Evolutionary conservation across 2,113 vertebrate genomes (phyloP).

Genomic region (Ailurus styani): DNA sequence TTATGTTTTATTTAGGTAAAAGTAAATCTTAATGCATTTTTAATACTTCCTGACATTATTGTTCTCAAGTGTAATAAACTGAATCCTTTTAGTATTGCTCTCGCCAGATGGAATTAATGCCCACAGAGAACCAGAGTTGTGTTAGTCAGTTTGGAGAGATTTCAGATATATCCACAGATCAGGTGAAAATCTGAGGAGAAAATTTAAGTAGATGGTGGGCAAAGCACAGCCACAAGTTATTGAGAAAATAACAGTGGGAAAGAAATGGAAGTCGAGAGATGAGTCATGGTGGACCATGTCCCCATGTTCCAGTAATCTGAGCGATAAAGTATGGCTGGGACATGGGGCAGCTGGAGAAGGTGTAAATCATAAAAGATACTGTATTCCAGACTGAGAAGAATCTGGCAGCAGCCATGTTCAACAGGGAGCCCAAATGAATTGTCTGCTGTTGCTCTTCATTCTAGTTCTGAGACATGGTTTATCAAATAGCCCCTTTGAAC

Average conservation of each 20-base stretch:
- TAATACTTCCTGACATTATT: background rate
- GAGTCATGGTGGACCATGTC: background rate
- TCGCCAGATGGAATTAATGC: background rate
- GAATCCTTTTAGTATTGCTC: background rate
- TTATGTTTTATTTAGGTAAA: background rate
- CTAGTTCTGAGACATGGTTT: background rate
- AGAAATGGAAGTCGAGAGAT: background rate
- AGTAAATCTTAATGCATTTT: background rate
- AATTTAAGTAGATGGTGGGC: background rate
- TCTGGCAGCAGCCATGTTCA: background rate
- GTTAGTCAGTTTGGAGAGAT: background rate
- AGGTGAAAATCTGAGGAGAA: background rate
- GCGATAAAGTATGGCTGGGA: fast-evolving
- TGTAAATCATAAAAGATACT: background rate
- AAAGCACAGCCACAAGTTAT: background rate
- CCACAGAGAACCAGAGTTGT: background rate
- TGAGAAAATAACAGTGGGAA: background rate
- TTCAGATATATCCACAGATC: background rate
- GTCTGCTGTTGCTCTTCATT: background rate
- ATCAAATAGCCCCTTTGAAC: background rate
- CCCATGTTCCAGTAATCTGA: background rate
- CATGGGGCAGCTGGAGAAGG: background rate
- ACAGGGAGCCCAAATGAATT: background rate
- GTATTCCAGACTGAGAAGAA: background rate
- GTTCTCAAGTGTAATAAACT: background rate